phyloP scores from a whole-genome alignment of 2,888 invertebrate species.

The Amblyjoppa fuscipennis region DNA sequence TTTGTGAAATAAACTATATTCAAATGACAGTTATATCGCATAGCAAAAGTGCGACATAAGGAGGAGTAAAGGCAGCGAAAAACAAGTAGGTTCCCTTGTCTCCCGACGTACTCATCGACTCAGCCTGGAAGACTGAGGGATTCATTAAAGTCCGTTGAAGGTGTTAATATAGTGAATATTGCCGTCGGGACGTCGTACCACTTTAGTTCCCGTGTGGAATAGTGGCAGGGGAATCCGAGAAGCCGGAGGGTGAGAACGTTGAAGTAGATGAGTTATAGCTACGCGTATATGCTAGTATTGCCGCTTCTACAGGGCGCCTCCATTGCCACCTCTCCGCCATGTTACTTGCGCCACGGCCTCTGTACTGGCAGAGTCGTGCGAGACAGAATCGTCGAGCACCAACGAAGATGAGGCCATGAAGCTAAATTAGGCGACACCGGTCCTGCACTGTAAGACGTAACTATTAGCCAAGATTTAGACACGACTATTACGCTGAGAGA shows the following conservation, averaged over 20 bases:
- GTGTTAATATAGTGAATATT: constrained; percentile 84
- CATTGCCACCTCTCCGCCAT: constrained; percentile 38
- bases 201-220: constrained; percentile 66
- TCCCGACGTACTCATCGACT: constrained; percentile 54
- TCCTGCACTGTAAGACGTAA: constrained; percentile 72
- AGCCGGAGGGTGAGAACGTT: constrained; percentile 53
- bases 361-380: constrained; percentile 50
- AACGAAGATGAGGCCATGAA: constrained; percentile 76
- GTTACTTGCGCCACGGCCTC: constrained; percentile 39
- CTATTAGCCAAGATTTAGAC: constrained; percentile 80
- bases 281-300: constrained; percentile 32
- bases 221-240: constrained; percentile 47
- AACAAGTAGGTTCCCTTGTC: constrained; percentile 71
- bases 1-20: not conserved
- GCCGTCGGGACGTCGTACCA: constrained; percentile 75
- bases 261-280: constrained; percentile 55
- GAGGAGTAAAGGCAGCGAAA: constrained; percentile 64
- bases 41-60: constrained; percentile 57
- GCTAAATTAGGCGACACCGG: constrained; percentile 78
- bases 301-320: constrained; percentile 56
- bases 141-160: constrained; percentile 83
- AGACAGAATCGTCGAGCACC: constrained; percentile 63
- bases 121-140: constrained; percentile 75
- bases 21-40: constrained; percentile 23
- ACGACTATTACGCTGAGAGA: constrained; percentile 63